Base-by-base conservation (phyloP, 2,888 invertebrate species). In the Cataglyphis altisquamis region DNA sequence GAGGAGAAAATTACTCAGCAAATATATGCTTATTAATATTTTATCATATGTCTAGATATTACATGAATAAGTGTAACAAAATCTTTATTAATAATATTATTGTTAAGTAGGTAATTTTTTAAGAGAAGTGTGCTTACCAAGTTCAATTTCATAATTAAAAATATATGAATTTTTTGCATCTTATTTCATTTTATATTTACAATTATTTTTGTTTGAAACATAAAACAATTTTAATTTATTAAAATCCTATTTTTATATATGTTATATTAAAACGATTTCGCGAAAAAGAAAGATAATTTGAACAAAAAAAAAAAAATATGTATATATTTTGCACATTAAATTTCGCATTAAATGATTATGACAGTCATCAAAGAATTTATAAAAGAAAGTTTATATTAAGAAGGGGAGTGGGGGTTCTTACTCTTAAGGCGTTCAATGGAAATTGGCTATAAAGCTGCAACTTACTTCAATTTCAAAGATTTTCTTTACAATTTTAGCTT, bases 331-430 rank as follows among this genome's bases (percentile, higher is more conserved):
- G 41, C 12, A 9, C 10, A 25, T 63, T 21, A 6, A 45, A 60
- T 21, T 25, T 78, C 9, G 25, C 3, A 21, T 5, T 6, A 25
- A 21, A 48, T 45, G 45, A 78, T 78, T 78, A 36, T 5, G 57
- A 57, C 10, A 32, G 32, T 68, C 21, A 60, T 21, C n/a, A 78
- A 32, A 21, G 29, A 68, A 21, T 2, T 63, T 57, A 32, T 82
- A 55, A 45, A 75, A 82, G 68, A 84, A 25, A 1, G 12, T 4
- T 21, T 10, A 21, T 57, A 12, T 10, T 10, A n/a, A 21, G 9
- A 57, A 4, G 12, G 55, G 12, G 1, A 0, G 4, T 10, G 21
- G 12, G 10, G 21, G 9, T n/a, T 3, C 6, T 6, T 48, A 0
- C 18, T 48, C 21, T 6, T 1, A 32, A 45, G 10, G 21, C 1